Evolutionary conservation across 2,888 invertebrate genomes (phyloP), one percentile per base, ranked within the genome.

Genomic region (Drosophila histrio): DNA sequence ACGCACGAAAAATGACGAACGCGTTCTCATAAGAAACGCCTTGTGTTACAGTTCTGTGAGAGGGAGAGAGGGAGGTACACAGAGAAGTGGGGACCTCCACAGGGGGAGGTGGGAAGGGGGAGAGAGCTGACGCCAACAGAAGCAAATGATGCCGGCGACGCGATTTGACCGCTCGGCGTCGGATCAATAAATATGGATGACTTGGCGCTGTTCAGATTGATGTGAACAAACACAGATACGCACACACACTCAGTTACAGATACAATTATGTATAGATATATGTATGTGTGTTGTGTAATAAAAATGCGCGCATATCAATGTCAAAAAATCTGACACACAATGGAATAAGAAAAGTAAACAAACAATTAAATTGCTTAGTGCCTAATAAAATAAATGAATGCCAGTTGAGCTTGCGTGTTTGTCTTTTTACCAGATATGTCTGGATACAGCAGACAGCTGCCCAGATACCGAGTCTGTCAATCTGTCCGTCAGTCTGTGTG

Each of bases 121-220:
- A 17, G 17, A 4, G 19, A 21, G 7, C 34, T 30, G 38, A 53
- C 36, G 52, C 28, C 39, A 69, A 76, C 76, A 78, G 65, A 79
- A 79, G 79, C 72, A 52, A 71, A 60, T 60, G 65, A 63, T 52
- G 77, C 78, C 76, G 72, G 72, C 74, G 64, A 60, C 72, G 78
- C 84, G 65, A 71, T 72, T 74, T 77, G 77, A 74, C 74, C 76
- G 66, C 56, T 30, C 39, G 44, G 72, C 81, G 58, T 62, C 73
- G 85, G 85, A 87, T 87, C 85, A 84, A 84, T 84, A 87, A 87
- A 87, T 84, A 81, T 84, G 75, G 81, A 81, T 81, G 83, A 84
- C 81, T 84, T 79, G 81, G 52, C 75, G 84, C 77, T 77, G 81
- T 74, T 66, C 84, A 86, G 87, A 83, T 83, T 83, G 84, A 86